Evolutionary conservation across 2,888 invertebrate genomes (phyloP), one percentile per base, ranked within the genome.

Genomic region (Cordilura impudica): DNA sequence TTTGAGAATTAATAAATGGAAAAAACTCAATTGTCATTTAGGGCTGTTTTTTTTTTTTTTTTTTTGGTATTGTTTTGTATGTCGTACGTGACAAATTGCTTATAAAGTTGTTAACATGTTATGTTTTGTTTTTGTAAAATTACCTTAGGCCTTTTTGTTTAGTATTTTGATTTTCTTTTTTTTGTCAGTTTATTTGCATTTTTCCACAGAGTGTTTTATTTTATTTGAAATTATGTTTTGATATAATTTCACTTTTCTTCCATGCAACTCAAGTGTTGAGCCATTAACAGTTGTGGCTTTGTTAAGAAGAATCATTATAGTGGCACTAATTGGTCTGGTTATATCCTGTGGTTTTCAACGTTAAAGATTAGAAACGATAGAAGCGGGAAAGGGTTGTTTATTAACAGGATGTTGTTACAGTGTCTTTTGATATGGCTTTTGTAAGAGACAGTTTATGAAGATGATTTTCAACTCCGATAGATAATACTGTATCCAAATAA

Each of bases 71-170:
- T 74, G 53, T 74, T 61, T 78, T 66, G 53, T 71, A 72, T 75
- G 83, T 85, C 84, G 88, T 87, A 89, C 89, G 89, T 89, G 89
- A 89, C 89, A 89, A 89, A 89, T 89, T 89, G 89, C 85, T 87
- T 81, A 84, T 85, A 84, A 86, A 83, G 87, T 86, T 84, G 87
- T 89, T 88, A 88, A 83, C 84, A 84, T 83, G 43, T 26, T 49
- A 67, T 83, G 1, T 35, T 35, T 35, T 39, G 2, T 39, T 10
- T 70, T 61, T 61, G 65, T 65, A 51, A 76, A 74, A 45, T 74
- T 77, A 63, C 53, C 79, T 77, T 29, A 73, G 71, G 81, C 79
- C 47, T 21, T 67, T 69, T 70, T 70, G 16, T 65, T 70, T 65
- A 14, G 35, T 56, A 19, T 29, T 70, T 66, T 29, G 18, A 39